Conservation (phyloP, 2,888 invertebrate genomes). For the Ectemnius cavifrons region DNA sequence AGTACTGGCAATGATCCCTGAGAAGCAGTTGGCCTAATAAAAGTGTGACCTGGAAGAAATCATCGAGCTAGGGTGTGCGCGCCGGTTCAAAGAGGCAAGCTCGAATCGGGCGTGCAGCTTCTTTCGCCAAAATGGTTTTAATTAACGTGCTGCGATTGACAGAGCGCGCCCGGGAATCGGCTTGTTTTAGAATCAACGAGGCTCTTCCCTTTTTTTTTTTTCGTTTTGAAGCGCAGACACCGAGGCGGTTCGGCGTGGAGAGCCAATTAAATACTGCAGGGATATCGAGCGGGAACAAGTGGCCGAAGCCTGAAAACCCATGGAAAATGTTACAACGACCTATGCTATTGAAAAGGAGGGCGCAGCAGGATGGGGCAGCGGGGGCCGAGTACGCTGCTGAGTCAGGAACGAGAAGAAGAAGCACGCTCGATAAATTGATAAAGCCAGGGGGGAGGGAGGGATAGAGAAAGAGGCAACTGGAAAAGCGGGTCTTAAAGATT, state of each 20-base stretch:
- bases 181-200: conserved; percentile 50
- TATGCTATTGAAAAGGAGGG: conserved; percentile 3
- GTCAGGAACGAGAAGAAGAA: conserved; percentile 18
- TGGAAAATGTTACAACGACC: conserved; percentile 37
- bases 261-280: conserved; percentile 49
- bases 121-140: background rate
- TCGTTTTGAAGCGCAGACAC: conserved; percentile 36
- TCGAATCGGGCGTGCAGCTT: too few species aligned
- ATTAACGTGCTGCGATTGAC: conserved; percentile 33
- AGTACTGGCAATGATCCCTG: background rate
- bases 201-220: conserved; percentile 17
- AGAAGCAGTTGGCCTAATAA: background rate
- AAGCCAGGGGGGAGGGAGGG: background rate
- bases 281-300: conserved; percentile 41
- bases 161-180: conserved; percentile 22
- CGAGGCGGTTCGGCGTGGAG: conserved; percentile 21
- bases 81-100: too few species aligned
- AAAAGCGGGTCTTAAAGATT: background rate
- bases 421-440: background rate
- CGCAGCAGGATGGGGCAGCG: background rate
- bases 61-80: too few species aligned
- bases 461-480: background rate
- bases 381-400: too few species aligned
- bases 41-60: conserved; percentile 2
- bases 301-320: conserved; percentile 28